Evolutionary conservation across 2,888 invertebrate genomes (phyloP).

Genomic region (Lasioglossum zephyrum): DNA sequence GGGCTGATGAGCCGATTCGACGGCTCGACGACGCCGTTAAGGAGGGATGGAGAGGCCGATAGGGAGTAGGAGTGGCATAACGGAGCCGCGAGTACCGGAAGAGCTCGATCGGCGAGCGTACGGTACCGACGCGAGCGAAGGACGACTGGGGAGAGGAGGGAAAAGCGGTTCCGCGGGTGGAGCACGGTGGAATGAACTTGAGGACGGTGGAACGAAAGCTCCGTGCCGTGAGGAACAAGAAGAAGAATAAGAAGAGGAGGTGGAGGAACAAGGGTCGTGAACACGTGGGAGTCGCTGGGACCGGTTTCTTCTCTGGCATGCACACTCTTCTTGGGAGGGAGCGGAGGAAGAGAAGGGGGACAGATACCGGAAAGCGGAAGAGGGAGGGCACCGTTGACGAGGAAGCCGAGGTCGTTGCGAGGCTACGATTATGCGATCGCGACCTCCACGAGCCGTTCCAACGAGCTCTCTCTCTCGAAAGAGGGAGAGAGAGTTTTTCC

Average conservation of each 20-base stretch:
- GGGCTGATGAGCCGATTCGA: background rate
- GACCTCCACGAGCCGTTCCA: conserved; percentile 35
- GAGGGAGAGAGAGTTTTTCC: background rate
- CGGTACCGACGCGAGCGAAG: conserved; percentile 80
- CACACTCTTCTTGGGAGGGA: conserved; percentile 48
- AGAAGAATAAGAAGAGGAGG: conserved; percentile 61
- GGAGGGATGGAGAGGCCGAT: conserved; percentile 50
- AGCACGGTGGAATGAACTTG: conserved; percentile 29
- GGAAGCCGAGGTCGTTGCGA: conserved; percentile 63
- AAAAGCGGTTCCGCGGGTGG: conserved; percentile 48
- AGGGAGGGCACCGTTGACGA: conserved; percentile 43
- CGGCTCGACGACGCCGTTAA: conserved; percentile 5
- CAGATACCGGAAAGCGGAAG: conserved; percentile 51
- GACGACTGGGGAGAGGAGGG: conserved; percentile 59
- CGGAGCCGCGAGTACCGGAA: conserved; percentile 71
- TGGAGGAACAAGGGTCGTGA: conserved; percentile 63
- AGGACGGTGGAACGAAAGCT: conserved; percentile 47
- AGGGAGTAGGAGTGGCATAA: conserved; percentile 63
- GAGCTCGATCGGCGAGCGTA: conserved; percentile 72
- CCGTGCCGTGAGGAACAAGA: conserved; percentile 43
- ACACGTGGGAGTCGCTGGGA: conserved; percentile 64
- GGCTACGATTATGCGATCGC: conserved; percentile 42
- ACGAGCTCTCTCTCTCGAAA: background rate
- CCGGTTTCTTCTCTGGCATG: conserved; percentile 73
- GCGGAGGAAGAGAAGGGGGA: conserved; percentile 19